These are phyloP conservation scores for Zoroaster sp. DNA, from an alignment of 53 echinoderm and acorn worm genomes.

Conservation along the genomic window DNA sequence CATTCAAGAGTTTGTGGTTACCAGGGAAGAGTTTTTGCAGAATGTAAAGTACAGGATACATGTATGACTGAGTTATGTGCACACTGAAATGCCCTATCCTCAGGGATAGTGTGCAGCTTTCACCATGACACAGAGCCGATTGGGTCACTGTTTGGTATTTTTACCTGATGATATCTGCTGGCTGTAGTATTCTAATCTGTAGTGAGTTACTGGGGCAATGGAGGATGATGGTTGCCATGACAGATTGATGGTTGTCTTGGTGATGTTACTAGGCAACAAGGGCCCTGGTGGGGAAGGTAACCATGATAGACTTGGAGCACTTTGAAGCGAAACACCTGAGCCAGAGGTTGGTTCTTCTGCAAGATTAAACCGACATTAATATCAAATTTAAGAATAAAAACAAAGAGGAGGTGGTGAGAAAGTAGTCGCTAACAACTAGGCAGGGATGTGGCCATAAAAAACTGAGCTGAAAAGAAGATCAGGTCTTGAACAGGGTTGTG, in stretches of 20 bases:
- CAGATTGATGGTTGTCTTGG: conserved; percentile 63
- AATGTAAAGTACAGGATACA: too few relatives aligned
- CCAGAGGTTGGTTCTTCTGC: conserved; percentile 14
- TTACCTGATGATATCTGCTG: conserved; percentile 28
- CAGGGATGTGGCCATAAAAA: too few relatives aligned
- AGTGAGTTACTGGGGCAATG: conserved; percentile 43
- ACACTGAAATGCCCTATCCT: neutral
- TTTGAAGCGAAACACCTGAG: conserved; percentile 34
- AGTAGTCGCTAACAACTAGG: too few relatives aligned
- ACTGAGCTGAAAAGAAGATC: too few relatives aligned
- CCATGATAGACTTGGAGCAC: conserved; percentile 49
- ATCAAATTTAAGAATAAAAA: too few relatives aligned
- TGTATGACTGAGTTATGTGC: too few relatives aligned
- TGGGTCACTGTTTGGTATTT: too few relatives aligned
- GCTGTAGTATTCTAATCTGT: conserved; percentile 73
- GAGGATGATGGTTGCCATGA: conserved; percentile 62
- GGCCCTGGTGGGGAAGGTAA: conserved; percentile 71
- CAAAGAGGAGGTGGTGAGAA: too few relatives aligned
- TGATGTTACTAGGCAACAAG: conserved; percentile 61
- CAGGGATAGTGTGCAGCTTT: neutral
- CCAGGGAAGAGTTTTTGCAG: too few relatives aligned
- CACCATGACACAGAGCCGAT: too few relatives aligned
- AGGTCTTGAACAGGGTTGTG: too few relatives aligned
- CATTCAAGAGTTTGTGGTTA: too few relatives aligned
- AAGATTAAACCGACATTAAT: neutral